phyloP scores from a whole-genome alignment of 2,113 vertebrate genomes.

The Campylomormyrus tamandua region DNA sequence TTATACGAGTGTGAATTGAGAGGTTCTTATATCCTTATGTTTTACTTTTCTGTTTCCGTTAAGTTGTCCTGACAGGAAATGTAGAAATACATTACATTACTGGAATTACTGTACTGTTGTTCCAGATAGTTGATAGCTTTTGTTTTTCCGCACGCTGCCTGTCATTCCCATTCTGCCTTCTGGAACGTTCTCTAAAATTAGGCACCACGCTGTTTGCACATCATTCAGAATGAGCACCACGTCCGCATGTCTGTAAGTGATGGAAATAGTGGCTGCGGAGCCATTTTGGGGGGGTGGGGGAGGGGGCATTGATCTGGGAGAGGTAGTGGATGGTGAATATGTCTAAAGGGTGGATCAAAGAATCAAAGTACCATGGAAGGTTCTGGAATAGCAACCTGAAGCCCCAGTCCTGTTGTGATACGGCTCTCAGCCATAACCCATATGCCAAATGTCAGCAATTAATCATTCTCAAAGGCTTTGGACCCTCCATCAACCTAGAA shows the following conservation, averaged over 20 bases:
- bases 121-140: not conserved
- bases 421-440: not conserved
- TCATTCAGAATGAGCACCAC: not conserved
- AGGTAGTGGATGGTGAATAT: not conserved
- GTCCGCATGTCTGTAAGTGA: not conserved
- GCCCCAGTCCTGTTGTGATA: not conserved
- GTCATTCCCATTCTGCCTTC: not conserved
- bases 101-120: not conserved
- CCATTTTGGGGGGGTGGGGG: not conserved
- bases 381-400: not conserved
- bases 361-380: not conserved
- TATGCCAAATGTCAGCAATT: not conserved
- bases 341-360: not conserved
- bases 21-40: not conserved
- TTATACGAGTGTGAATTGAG: not conserved
- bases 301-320: not conserved
- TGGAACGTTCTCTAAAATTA: not conserved
- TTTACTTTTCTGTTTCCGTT: not conserved
- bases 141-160: not conserved
- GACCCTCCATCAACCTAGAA: not conserved
- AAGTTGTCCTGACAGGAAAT: not conserved
- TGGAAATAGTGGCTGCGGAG: not conserved
- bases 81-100: not conserved
- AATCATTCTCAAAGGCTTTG: not conserved
- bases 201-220: not conserved